Evolutionary conservation across 1,140 invertebrate species (phyloP).

Genomic region (Vanessa atalanta): DNA sequence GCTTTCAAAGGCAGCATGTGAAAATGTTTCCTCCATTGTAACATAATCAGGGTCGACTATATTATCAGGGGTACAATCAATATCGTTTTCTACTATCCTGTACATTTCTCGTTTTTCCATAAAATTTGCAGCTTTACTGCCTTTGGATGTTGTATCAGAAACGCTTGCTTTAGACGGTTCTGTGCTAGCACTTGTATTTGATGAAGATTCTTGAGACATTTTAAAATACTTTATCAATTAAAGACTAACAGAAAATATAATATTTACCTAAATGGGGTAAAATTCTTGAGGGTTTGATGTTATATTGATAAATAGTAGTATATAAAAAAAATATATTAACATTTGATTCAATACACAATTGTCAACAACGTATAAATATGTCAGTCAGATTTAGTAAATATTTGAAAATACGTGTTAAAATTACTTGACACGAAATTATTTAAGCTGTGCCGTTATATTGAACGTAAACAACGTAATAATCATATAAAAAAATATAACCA

Average conservation of each 20-base stretch:
- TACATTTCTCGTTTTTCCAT: slow-evolving; percentile 60
- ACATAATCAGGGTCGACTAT: slow-evolving; percentile 55
- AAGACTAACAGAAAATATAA: neutral
- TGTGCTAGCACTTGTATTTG: neutral
- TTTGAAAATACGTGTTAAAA: too few species aligned
- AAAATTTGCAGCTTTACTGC: slow-evolving; percentile 49
- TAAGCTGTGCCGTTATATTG: too few species aligned
- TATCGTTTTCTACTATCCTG: slow-evolving; percentile 47
- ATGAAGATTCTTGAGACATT: slow-evolving; percentile 1
- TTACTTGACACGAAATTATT: too few species aligned
- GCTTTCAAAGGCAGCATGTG: slow-evolving; percentile 66
- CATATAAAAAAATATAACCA: too few species aligned
- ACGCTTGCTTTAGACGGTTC: slow-evolving; percentile 42
- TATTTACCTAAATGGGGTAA: too few species aligned
- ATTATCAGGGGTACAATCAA: slow-evolving; percentile 59
- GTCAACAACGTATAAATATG: too few species aligned
- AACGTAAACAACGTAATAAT: too few species aligned
- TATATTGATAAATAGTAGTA: too few species aligned
- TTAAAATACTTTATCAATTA: neutral
- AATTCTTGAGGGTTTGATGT: too few species aligned
- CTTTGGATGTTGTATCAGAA: slow-evolving; percentile 40
- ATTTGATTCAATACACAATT: too few species aligned
- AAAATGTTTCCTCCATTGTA: slow-evolving; percentile 56
- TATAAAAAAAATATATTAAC: too few species aligned
- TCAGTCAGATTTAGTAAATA: too few species aligned